Evolutionary conservation across 2,797 vertebrate species (phyloP), one percentile per base, ranked within the genome.

Genomic region (Oceanodroma leucorhoa): DNA sequence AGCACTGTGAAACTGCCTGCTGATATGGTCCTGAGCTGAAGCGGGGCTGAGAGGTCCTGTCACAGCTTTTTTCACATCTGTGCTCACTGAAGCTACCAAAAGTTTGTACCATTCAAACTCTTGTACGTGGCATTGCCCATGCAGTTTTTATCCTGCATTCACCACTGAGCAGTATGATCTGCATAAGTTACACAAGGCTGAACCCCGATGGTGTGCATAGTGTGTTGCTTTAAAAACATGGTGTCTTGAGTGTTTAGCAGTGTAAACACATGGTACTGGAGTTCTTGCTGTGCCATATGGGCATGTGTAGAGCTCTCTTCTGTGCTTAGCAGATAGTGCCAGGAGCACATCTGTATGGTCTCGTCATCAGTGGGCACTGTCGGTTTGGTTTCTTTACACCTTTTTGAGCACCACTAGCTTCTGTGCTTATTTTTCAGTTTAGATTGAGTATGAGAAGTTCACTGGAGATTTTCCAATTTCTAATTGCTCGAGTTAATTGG

Each of bases 401-500:
- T 93, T 94, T 97, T 60, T 87, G 77, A 93, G 57, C 92, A 89
- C 36, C 51, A 45, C 29, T 75, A 51, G 29, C 43, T 82, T 84
- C 60, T 79, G 53, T n/a, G 18, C 34, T 89, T 70, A 61, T 94
- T 96, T 95, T 90, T 94, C 27, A 29, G 54, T 89, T 97, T 84
- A 96, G 45, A 93, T 3, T 84, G 46, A 90, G 72, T 82, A 93
- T 46, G 48, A 82, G 76, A 96, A 96, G 73, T 95, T 97, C 67
- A 83, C n/a, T 96, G 94, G 91, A 97, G 79, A 83, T 81, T 93
- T 96, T 97, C 91, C 83, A 96, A 67, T 92, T 86, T 95, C 82
- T 97, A 96, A 97, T 96, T 97, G 96, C 73, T 93, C 26, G 34
- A 61, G 65, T 93, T 97, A 97, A 97, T 95, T 95, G 64, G 85